These are phyloP conservation scores for Serinus canaria DNA, from an alignment of 2,113 vertebrate species.

Conservation along the genomic window DNA sequence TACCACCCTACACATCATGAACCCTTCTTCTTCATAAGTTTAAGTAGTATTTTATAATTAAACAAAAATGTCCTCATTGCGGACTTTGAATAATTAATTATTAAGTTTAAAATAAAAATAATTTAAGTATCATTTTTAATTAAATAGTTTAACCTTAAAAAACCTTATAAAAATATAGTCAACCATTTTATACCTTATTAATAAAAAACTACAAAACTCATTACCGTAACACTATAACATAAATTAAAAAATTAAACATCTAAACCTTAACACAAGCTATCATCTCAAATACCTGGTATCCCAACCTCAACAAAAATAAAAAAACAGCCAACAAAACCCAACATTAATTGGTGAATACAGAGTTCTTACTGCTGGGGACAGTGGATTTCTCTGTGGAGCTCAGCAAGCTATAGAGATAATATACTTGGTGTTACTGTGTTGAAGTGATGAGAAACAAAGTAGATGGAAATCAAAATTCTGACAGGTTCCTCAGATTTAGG, in stretches of 20 bases:
- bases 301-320: background rate
- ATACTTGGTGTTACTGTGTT: background rate
- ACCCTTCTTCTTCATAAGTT: background rate
- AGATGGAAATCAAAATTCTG: slow-evolving; percentile 5
- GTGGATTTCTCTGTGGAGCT: background rate
- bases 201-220: background rate
- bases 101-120: background rate
- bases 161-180: background rate
- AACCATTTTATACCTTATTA: background rate
- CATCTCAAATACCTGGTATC: background rate
- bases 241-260: background rate
- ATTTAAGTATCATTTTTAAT: background rate
- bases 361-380: background rate
- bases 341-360: background rate
- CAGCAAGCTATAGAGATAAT: background rate
- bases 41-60: background rate
- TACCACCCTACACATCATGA: background rate
- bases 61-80: background rate
- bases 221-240: background rate
- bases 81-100: background rate
- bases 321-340: background rate
- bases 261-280: background rate
- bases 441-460: background rate
- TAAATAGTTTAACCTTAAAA: background rate
- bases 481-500: background rate